Evolutionary conservation across 2,888 invertebrate genomes (phyloP).

Genomic region (Clistopyga incitator): DNA sequence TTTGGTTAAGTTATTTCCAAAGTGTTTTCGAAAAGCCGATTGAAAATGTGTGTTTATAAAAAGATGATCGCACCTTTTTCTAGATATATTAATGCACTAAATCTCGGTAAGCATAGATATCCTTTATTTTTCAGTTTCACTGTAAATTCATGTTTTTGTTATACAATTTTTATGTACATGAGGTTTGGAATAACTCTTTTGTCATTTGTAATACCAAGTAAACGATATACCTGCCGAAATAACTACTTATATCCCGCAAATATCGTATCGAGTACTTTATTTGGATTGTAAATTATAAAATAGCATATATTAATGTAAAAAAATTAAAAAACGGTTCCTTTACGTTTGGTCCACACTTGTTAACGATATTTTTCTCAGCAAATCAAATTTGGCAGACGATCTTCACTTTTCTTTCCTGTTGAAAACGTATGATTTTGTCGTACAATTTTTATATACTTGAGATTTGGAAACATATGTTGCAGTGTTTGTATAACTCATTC

Average conservation of each 20-base stretch:
- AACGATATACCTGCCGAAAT: too few species aligned
- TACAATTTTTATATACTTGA: neutral
- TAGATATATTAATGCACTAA: neutral
- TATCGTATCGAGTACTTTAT: too few species aligned
- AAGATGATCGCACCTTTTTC: neutral
- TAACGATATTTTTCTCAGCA: neutral
- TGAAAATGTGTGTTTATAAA: neutral
- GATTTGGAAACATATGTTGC: neutral
- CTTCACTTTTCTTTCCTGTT: neutral
- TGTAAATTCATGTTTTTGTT: neutral
- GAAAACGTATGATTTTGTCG: neutral
- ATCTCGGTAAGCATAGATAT: neutral
- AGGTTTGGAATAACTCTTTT: too few species aligned
- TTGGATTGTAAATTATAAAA: too few species aligned
- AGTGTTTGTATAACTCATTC: neutral
- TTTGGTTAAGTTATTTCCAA: neutral
- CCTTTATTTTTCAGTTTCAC: neutral
- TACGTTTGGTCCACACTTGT: neutral
- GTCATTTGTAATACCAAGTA: too few species aligned
- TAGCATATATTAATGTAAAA: too few species aligned
- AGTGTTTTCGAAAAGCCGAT: neutral
- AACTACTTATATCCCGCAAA: too few species aligned
- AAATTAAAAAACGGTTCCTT: too few species aligned
- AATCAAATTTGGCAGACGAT: neutral
- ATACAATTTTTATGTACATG: neutral